Evolutionary conservation across 2,888 invertebrate species (phyloP), one percentile per base, ranked within the genome.

Genomic region (Amblyjoppa proteus): DNA sequence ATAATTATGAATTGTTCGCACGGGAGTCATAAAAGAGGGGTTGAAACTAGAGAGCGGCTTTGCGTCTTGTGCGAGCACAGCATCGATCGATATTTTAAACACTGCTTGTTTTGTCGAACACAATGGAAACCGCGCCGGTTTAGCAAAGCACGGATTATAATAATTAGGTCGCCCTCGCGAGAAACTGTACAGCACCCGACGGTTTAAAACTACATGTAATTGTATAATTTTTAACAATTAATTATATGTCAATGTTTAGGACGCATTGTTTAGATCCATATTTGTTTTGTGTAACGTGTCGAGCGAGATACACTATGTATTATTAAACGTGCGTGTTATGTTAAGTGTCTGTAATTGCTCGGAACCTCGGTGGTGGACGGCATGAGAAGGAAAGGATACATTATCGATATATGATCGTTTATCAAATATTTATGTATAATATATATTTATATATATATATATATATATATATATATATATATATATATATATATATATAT

Each of bases 321-420:
- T 16, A 25, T 11, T 58, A 85, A 56, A 76, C 41, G 79, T 76
- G 66, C 64, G 73, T 85, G 66, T 61, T 68, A 78, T 85, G 85
- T 85, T 85, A 45, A 61, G 66, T 85, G 82, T 83, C 51, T 76
- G 70, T 75, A 58, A 6, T 74, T 84, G 76, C 51, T 74, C 77
- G 68, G 53, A 81, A 69, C 41, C 68, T 58, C 73, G 31, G 31
- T 61, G 84, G 53, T 81, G 51, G 41, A 68, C 64, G 80, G 83
- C 83, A 83, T 83, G 85, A 80, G 66, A 77, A 73, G 16, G 85
- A 56, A 77, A 76, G 20, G 66, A 64, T 70, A 75, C 31, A 53
- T 20, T 28, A 41, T 74, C 13, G 68, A 68, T 31, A 58, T 78
- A 61, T 78, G 11, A 41, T 71, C n/a, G 31, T 58, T 25, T 58